Conservation (phyloP, 2,797 vertebrate genomes). For the Channallabes apus region DNA sequence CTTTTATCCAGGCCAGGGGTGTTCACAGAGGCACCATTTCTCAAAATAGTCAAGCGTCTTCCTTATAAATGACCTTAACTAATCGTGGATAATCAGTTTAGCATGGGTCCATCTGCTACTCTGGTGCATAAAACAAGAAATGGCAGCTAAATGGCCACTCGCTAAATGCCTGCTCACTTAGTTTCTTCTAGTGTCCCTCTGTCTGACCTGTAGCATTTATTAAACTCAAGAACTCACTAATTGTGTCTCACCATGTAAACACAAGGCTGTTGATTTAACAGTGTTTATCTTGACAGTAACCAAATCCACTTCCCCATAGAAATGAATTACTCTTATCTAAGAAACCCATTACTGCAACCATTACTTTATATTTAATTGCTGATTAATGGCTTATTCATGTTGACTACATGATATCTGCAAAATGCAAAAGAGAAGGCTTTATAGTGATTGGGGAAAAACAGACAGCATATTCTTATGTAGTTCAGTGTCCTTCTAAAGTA, state of each 20-base stretch:
- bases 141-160: neutral
- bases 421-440: neutral
- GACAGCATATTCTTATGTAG: neutral
- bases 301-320: slow-evolving; percentile 13
- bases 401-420: neutral
- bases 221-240: slow-evolving; percentile 3
- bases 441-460: neutral
- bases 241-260: slow-evolving; percentile 32
- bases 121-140: slow-evolving; percentile 8
- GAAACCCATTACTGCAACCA: neutral
- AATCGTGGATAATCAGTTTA: slow-evolving; percentile 51
- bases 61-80: slow-evolving; percentile 58
- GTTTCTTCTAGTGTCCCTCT: neutral
- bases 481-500: neutral
- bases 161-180: slow-evolving; percentile 1
- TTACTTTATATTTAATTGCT: slow-evolving; percentile 19
- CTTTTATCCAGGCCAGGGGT: slow-evolving; percentile 57
- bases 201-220: slow-evolving; percentile 16
- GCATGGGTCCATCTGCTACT: slow-evolving; percentile 29
- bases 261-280: slow-evolving; percentile 12
- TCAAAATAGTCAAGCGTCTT: slow-evolving; percentile 48
- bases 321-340: neutral
- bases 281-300: slow-evolving; percentile 27
- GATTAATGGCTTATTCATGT: slow-evolving; percentile 21
- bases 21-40: slow-evolving; percentile 63